phyloP scores from a whole-genome alignment of 35 echinoderm and acorn worm genomes.

The Stichopus chloronotus region DNA sequence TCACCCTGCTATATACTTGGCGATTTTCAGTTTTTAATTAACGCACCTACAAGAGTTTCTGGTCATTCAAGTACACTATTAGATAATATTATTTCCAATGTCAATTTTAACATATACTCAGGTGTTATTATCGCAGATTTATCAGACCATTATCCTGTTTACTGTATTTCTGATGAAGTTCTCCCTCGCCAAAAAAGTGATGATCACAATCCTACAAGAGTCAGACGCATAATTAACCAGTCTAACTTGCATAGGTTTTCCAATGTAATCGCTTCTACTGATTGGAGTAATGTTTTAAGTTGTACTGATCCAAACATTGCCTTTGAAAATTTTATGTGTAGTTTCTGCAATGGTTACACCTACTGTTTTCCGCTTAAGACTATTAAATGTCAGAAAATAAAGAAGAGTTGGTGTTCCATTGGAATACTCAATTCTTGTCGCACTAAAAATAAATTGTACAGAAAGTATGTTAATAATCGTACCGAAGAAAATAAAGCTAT shows the following conservation, averaged over 20 bases:
- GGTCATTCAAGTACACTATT: neutral
- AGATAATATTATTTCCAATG: no score
- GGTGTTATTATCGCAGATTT: neutral
- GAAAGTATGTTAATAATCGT: no score
- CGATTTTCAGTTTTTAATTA: slow-evolving; percentile 19
- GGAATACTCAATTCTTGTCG: no score
- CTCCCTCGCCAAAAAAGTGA: neutral
- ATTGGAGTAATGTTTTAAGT: neutral
- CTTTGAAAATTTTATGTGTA: neutral
- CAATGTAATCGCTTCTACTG: neutral
- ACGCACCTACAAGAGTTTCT: neutral
- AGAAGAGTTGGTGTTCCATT: no score
- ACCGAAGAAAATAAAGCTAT: no score
- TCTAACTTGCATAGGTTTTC: slow-evolving; percentile 14
- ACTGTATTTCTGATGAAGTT: neutral
- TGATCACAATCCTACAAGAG: slow-evolving; percentile 10
- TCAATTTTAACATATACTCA: neutral
- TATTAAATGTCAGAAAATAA: no score
- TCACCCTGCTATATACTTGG: neutral
- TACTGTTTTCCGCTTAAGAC: no score
- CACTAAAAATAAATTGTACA: no score
- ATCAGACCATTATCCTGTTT: neutral
- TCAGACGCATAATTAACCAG: slow-evolving; percentile 8
- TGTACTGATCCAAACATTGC: neutral
- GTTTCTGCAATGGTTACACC: neutral